Evolutionary conservation across 1,140 invertebrate species (phyloP), one percentile per base, ranked within the genome.

Genomic region (Drosophila murphyi): DNA sequence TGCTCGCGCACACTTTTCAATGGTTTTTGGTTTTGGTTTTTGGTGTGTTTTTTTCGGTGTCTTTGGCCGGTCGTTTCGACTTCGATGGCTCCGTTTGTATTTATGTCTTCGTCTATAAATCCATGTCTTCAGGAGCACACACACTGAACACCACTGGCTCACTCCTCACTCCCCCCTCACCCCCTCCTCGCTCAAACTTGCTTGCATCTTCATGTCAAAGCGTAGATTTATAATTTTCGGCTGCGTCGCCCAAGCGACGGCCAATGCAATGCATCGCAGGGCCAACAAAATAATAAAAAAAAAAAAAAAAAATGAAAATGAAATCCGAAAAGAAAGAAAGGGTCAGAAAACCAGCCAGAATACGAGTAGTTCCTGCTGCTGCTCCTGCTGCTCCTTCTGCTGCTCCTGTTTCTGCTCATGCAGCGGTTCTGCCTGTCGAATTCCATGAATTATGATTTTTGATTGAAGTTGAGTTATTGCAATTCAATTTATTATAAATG

Each of bases 381-480:
- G 39, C 39, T 41, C 39, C 39, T 43, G 0, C 37, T 29, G 39
- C 39, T 43, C 3, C 39, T 43, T 3, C 39, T 41, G 8, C 39
- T n/a, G 35, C 43, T 20, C 37, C 37, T 29, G 39, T 8, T 43
- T n/a, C 39, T 43, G 39, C 39, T 41, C 39, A 7, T 43, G 47
- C 56, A 37, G 32, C 45, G 71, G 56, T 76, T 77, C 78, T 73
- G 77, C 59, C 73, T 91, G 88, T 88, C 88, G 68, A 75, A 81
- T 76, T 80, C 57, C 72, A 91, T 91, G 89, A 91, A 91, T 91
- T 91, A 91, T 91, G 89, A 91, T 91, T 91, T 91, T 91, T 91
- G 89, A 91, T 91, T 91, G 89, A 91, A 89, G 89, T 88, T 91
- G 89, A 91, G 85, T 91, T 91, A 91, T 91, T 89, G 89, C 89